A percentile compares a stretch with the other conserved stretches of the same genome.
phyloP scores from a whole-genome alignment of 2,113 vertebrate species.

The Lepus americanus region DNA sequence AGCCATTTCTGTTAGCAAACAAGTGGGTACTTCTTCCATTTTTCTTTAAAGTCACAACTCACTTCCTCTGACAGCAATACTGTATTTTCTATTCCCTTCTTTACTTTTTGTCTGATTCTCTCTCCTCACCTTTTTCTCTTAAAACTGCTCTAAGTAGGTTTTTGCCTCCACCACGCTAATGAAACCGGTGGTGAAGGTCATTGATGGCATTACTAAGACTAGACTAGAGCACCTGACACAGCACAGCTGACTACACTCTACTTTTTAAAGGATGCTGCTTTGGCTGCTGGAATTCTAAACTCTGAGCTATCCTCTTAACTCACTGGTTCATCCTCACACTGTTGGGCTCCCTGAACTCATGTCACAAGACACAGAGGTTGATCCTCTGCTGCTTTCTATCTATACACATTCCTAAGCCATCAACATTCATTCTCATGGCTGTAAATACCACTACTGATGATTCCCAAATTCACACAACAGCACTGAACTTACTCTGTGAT shows the following conservation, averaged over 20 bases:
- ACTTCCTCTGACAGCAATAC: not conserved
- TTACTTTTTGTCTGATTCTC: not conserved
- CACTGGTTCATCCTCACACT: not conserved
- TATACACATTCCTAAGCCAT: not conserved
- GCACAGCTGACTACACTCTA: not conserved
- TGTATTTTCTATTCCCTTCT: not conserved
- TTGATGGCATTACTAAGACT: not conserved
- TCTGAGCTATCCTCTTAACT: not conserved
- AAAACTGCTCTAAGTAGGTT: not conserved
- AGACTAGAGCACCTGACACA: not conserved
- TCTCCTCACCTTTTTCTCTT: not conserved
- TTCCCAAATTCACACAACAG: not conserved
- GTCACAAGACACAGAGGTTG: not conserved
- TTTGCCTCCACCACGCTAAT: not conserved
- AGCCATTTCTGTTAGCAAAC: constrained; percentile 8
- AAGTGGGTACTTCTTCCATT: not conserved
- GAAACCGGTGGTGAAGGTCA: not conserved
- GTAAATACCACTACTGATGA: not conserved
- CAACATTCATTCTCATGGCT: not conserved
- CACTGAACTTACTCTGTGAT: not conserved
- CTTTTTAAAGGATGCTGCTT: not conserved
- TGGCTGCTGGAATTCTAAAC: not conserved
- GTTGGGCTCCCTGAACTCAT: not conserved
- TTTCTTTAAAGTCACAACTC: not conserved
- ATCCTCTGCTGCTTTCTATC: not conserved